Base-by-base conservation (phyloP, 2,888 invertebrate species). In the Rosalia funebris region DNA sequence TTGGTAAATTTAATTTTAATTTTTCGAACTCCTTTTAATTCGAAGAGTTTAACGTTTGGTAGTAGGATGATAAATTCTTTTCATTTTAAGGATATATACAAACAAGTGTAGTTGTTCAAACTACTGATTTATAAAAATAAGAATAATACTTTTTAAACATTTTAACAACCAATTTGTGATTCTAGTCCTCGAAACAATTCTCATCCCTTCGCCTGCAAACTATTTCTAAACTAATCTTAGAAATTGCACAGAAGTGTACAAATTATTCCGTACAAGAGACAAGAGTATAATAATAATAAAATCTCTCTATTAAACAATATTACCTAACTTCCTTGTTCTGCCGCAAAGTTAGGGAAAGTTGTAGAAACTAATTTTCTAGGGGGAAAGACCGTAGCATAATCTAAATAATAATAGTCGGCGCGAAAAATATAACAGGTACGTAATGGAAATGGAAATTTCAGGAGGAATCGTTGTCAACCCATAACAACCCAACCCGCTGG, bases 291-390 rank as follows among this genome's bases (percentile, higher is more conserved):
- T 16, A 39, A 42, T 47, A 47, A 36, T 32, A 36, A 47, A 47
- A 47, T 47, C 17, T 46, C 36, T 47, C 31, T 36, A 36, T 36
- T 34, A 47, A 36, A 47, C 16, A 47, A 47, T 31, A 34, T 47
- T 11, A 11, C 10, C 47, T 17, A 34, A 47, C 15, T 31, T 47
- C 19, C 11, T 11, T 5, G n/a, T 11, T 42, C 11, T 12, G 5
- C n/a, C 19, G 36, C 34, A 11, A 16, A 46, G 34, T 47, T 47
- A 16, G 17, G 34, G 46, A 32, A 47, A 47, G 34, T 47, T 36
- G 32, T 36, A 47, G 17, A 47, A 47, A 47, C 47, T 36, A 47
- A 47, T 47, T 11, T 46, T 15, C 15, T 32, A 16, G 32, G 46
- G 32, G 12, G 32, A 46, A 34, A 3, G 7, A 15, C 31, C 16